phyloP scores from a whole-genome alignment of 2,797 vertebrate genomes.

The Mycteria americana region DNA sequence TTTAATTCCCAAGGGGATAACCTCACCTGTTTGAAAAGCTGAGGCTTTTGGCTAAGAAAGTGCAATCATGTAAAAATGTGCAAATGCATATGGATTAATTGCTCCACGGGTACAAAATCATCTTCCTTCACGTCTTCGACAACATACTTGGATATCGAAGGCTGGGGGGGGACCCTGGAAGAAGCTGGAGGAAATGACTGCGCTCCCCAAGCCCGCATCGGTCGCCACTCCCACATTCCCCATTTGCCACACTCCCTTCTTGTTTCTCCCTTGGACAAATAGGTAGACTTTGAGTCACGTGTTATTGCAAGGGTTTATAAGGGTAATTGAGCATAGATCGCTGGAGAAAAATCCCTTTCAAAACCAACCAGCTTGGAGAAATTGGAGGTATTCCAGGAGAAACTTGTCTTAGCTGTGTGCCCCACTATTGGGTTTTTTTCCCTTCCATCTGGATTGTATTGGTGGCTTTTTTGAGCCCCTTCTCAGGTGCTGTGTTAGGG shows the following conservation, averaged over 20 bases:
- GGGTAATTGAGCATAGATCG: slow-evolving; percentile 16
- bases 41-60: not conserved
- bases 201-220: not conserved
- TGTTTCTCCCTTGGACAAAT: slow-evolving; percentile 1
- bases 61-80: not conserved
- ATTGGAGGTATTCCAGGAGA: not conserved
- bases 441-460: not conserved
- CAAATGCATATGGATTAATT: not conserved
- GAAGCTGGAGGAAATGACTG: not conserved
- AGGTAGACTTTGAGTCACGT: slow-evolving; percentile 52
- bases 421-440: too few species aligned
- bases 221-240: slow-evolving; percentile 44
- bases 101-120: not conserved
- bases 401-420: not conserved
- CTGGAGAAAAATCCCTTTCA: slow-evolving; percentile 15
- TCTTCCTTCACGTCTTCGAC: not conserved
- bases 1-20: not conserved
- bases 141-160: not conserved
- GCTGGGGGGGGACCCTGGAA: not conserved
- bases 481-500: not conserved
- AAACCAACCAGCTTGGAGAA: not conserved
- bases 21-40: not conserved
- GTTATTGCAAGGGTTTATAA: slow-evolving; percentile 30
- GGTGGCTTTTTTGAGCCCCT: not conserved
- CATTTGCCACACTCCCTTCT: slow-evolving; percentile 12